Evolutionary conservation across 1,140 invertebrate genomes (phyloP), one percentile per base, ranked within the genome.

Genomic region (Caenorhabditis inopinata): DNA sequence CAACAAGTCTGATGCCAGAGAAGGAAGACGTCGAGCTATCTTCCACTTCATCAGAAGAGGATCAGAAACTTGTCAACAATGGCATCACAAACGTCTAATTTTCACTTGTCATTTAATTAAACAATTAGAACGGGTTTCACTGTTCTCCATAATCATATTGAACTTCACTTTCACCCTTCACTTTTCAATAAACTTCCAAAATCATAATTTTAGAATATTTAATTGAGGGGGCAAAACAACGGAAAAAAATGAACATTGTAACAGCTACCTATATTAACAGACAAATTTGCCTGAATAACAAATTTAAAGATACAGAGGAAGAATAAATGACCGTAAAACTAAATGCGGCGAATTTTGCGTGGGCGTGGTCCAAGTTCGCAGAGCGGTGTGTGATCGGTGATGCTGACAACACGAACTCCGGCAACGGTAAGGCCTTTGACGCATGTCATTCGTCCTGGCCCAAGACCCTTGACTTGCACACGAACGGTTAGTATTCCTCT

Each of bases 381-480:
- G 5, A 96, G 92, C 82, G 90, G 92, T 1, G 96, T 97, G 80
- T 90, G 91, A 89, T 98, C 96, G 6, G 95, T 96, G 21, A 98
- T 91, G 14, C 95, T 96, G 21, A 96, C 91, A 79, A 97, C 93
- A 80, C 95, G 92, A 18, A 97, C 84, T 7, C 95, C 95, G 74
- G 93, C 92, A 92, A 96, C 93, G 89, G 95, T 92, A 16, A 98
- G 88, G 5, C 95, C 96, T 91, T 96, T 97, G 42, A 97, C 92
- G n/a, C 94, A 92, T 78, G 86, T 84, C 85, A 89, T 88, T 94
- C 92, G 75, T 48, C 88, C 86, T 27, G 89, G 88, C 21, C 88
- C 88, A 53, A 89, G 75, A 18, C 88, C 88, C 53, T 83, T 86
- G 21, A 88, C 82, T 35, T 85, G 47, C 14, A 88, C 85, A 93